Conservation (phyloP, 2,113 vertebrate genomes). For the Capreolus pygargus region DNA sequence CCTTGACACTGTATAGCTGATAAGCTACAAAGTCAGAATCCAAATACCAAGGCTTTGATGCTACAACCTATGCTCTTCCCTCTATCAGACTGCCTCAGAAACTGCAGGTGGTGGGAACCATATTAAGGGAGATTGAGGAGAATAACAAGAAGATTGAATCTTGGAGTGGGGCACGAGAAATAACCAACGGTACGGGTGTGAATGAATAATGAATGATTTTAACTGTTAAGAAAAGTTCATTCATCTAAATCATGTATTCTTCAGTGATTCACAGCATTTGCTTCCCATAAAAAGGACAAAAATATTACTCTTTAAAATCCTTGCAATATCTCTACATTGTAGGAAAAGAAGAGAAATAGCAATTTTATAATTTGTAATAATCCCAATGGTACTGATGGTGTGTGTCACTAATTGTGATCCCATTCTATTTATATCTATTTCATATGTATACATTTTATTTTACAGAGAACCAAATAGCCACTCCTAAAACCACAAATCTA, state of each 20-base stretch:
- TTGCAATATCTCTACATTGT: background rate
- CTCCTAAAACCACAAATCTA: background rate
- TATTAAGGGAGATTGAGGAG: background rate
- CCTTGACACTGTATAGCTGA: background rate
- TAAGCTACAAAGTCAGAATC: background rate
- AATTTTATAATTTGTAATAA: background rate
- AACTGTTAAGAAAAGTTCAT: conserved; percentile 55
- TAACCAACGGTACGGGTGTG: background rate
- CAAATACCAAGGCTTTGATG: background rate
- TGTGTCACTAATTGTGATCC: background rate
- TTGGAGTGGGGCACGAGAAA: conserved; percentile 1
- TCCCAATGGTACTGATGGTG: background rate
- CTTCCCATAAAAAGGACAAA: conserved; percentile 14
- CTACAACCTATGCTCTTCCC: background rate
- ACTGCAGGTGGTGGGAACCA: background rate
- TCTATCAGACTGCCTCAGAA: background rate
- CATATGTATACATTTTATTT: background rate
- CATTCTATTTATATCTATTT: background rate
- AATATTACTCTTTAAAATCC: background rate
- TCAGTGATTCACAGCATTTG: background rate
- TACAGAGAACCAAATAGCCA: background rate
- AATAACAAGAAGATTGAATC: background rate
- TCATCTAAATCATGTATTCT: conserved; percentile 45
- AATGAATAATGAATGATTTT: conserved; percentile 45
- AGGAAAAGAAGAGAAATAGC: background rate